These are phyloP conservation scores for Fistularia commersonii DNA, from an alignment of 2,797 vertebrate species.

Conservation along the genomic window DNA sequence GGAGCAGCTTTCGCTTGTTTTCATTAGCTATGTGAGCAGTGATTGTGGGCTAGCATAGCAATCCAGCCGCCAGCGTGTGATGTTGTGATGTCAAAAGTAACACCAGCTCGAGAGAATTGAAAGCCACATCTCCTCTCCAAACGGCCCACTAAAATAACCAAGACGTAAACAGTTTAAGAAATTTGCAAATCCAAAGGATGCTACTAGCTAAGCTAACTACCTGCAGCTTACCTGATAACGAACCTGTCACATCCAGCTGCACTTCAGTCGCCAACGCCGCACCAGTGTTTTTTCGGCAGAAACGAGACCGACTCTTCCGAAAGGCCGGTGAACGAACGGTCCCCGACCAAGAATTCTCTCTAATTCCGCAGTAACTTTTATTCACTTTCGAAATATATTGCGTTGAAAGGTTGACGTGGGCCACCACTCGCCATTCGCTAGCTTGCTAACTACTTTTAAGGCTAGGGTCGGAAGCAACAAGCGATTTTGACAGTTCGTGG, in stretches of 20 bases:
- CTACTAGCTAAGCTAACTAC: slow-evolving; percentile 59
- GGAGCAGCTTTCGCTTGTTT: slow-evolving; percentile 39
- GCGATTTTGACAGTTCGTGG: slow-evolving; percentile 75
- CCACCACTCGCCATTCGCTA: slow-evolving; percentile 34
- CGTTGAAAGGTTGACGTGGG: slow-evolving; percentile 12
- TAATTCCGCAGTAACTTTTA: slow-evolving; percentile 34
- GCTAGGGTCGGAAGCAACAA: slow-evolving; percentile 72
- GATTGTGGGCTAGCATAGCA: slow-evolving; percentile 32
- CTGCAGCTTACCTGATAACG: slow-evolving; percentile 68
- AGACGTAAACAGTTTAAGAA: neutral
- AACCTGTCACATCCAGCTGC: slow-evolving; percentile 73
- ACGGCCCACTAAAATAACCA: neutral
- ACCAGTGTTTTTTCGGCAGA: slow-evolving; percentile 19
- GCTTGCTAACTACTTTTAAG: slow-evolving; percentile 73
- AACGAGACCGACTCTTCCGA: neutral
- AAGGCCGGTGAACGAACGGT: slow-evolving; percentile 7
- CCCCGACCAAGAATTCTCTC: neutral
- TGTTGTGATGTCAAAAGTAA: neutral
- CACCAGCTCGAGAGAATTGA: too few species aligned
- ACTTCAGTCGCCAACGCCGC: slow-evolving; percentile 22
- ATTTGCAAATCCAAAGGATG: neutral
- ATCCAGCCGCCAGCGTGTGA: neutral
- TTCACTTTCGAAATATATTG: slow-evolving; percentile 2
- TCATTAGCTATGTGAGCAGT: slow-evolving; percentile 15
- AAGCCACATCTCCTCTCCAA: too few species aligned